Percentiles rank a stretch among this genome's conserved stretches.
Evolutionary conservation across 2,113 vertebrate genomes (phyloP).

Genomic region (Tapirus terrestris): DNA sequence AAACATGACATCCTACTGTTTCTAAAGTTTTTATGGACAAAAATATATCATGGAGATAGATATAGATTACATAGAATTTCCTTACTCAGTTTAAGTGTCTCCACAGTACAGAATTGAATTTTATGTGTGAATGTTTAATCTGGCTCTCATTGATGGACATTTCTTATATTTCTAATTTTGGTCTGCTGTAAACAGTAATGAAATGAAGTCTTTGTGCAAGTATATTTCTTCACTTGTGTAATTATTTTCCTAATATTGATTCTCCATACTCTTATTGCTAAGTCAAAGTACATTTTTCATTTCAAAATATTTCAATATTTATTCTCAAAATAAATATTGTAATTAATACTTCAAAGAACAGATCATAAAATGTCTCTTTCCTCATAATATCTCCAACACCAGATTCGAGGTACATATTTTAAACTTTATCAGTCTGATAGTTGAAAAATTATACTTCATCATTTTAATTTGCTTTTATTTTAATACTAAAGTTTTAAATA

Average conservation of each 20-base stretch:
- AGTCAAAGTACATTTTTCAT: not conserved
- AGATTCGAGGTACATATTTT: not conserved
- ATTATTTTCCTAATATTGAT: not conserved
- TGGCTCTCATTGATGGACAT: not conserved
- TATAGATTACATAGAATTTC: not conserved
- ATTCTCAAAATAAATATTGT: not conserved
- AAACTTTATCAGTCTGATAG: not conserved
- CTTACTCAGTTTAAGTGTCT: not conserved
- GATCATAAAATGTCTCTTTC: not conserved
- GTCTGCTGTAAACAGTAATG: not conserved
- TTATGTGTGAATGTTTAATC: not conserved
- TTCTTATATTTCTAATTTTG: not conserved
- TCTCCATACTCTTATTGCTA: not conserved
- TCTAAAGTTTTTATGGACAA: not conserved
- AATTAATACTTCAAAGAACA: not conserved
- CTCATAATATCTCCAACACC: not conserved
- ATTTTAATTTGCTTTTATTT: not conserved
- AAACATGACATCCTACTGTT: not conserved
- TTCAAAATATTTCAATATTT: not conserved
- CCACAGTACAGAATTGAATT: not conserved
- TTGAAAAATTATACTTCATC: not conserved
- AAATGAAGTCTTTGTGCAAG: not conserved
- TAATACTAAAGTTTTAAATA: not conserved
- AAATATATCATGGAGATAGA: not conserved
- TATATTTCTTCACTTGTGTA: not conserved